Conservation (phyloP, 1,140 invertebrate genomes). For the Dinothrombium tinctorium region DNA sequence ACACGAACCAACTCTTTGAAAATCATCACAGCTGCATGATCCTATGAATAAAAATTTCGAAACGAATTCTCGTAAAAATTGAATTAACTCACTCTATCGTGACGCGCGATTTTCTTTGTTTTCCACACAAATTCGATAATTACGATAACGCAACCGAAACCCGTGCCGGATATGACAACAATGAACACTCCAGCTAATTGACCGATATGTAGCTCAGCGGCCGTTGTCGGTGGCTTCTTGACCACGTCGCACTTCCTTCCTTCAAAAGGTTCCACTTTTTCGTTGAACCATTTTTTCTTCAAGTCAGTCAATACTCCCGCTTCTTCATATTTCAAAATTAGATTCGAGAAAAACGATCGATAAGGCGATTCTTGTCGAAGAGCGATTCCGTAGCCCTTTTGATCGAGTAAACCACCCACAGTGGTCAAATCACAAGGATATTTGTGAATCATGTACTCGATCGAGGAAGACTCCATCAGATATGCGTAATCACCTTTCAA, state of each 20-base stretch:
- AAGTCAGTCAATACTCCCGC: conserved; percentile 20
- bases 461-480: conserved; percentile 62
- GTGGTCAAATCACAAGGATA: conserved; percentile 49
- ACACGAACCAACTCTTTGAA: too few relatives aligned
- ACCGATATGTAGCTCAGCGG: conserved; percentile 15
- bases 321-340: conserved; percentile 25
- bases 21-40: too few relatives aligned
- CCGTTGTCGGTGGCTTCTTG: too few relatives aligned
- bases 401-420: conserved; percentile 47
- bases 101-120: conserved; percentile 23
- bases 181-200: conserved; percentile 29
- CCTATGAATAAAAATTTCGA: too few relatives aligned
- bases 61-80: too few relatives aligned
- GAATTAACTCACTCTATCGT: conserved; percentile 5
- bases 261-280: conserved; percentile 19
- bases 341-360: conserved; percentile 19
- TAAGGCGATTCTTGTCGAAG: conserved; percentile 17
- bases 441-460: conserved; percentile 48
- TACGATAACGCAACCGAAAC: conserved; percentile 16
- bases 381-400: conserved; percentile 56
- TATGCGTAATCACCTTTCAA: conserved; percentile 43
- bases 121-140: conserved; percentile 16
- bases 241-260: too few relatives aligned
- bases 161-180: conserved; percentile 24
- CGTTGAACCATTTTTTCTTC: conserved; percentile 21